Evolutionary conservation across 2,113 vertebrate genomes (phyloP).

Genomic region (Zosterops japonicus): DNA sequence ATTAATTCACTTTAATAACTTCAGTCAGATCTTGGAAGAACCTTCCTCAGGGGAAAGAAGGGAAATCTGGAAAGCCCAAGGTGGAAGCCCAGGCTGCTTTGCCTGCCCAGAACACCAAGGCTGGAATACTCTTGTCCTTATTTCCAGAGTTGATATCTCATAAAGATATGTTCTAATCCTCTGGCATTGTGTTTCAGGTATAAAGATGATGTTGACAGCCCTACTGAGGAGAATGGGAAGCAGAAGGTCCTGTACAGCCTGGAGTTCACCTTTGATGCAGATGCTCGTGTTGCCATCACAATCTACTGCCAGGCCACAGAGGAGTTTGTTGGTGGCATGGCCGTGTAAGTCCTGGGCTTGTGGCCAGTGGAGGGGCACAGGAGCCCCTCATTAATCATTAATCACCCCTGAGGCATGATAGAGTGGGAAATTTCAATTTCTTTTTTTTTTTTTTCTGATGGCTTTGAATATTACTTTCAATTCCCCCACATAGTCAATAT

Average conservation of each 20-base stretch:
- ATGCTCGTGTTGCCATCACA: conserved; percentile 94
- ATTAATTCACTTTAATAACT: neutral
- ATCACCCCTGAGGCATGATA: neutral
- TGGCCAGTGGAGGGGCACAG: neutral
- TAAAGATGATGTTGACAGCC: conserved; percentile 90
- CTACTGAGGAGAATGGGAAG: conserved; percentile 84
- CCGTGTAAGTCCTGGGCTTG: conserved; percentile 81
- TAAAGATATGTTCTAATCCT: neutral
- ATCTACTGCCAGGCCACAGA: conserved; percentile 96
- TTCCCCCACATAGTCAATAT: neutral
- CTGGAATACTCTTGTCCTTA: neutral
- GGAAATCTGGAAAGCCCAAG: neutral
- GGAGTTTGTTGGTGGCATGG: conserved; percentile 93
- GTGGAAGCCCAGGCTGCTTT: neutral
- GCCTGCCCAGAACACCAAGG: neutral
- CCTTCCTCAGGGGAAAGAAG: neutral
- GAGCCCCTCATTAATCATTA: neutral
- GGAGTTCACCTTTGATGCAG: conserved; percentile 97
- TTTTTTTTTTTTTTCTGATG: neutral
- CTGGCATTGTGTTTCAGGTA: conserved; percentile 75
- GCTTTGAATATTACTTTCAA: neutral
- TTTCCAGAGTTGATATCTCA: neutral
- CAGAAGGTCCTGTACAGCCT: conserved; percentile 92
- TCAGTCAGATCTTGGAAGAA: neutral
- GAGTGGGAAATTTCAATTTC: neutral